These are phyloP conservation scores for Catharus fuscescens DNA, from an alignment of 2,113 vertebrate species.

Conservation along the genomic window DNA sequence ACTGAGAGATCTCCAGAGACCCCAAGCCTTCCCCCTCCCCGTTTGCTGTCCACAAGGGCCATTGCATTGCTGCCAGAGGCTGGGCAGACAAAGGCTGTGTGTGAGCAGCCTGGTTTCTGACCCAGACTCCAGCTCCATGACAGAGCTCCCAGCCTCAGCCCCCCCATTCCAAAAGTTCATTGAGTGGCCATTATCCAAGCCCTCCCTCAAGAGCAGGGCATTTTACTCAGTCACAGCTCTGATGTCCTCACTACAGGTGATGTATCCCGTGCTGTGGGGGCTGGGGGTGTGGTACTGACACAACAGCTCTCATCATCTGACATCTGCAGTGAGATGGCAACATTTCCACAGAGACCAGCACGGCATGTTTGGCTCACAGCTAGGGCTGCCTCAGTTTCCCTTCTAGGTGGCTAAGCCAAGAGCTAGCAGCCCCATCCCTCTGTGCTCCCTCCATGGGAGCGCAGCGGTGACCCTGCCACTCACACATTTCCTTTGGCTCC, in stretches of 20 bases:
- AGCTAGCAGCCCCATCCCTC: background rate
- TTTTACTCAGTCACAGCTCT: background rate
- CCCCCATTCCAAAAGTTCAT: accelerated
- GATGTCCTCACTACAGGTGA: background rate
- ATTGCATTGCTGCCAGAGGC: background rate
- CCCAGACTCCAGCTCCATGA: background rate
- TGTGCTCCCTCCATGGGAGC: accelerated
- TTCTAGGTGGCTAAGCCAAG: background rate
- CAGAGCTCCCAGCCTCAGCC: background rate
- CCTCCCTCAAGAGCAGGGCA: background rate
- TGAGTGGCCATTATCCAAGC: background rate
- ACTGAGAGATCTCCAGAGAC: background rate
- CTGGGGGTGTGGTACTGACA: background rate
- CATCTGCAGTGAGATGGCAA: background rate
- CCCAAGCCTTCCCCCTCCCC: background rate
- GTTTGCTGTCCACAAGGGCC: background rate
- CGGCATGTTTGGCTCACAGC: accelerated
- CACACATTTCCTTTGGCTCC: background rate
- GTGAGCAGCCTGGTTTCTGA: background rate
- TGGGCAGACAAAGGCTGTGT: accelerated
- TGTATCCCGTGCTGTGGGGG: background rate
- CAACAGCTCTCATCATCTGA: background rate
- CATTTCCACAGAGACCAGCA: background rate
- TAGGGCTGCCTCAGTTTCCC: constrained; percentile 15
- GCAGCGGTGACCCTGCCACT: background rate